These are phyloP conservation scores for Apistogramma diplotaenia DNA, from an alignment of 2,113 vertebrate genomes.

Conservation along the genomic window DNA sequence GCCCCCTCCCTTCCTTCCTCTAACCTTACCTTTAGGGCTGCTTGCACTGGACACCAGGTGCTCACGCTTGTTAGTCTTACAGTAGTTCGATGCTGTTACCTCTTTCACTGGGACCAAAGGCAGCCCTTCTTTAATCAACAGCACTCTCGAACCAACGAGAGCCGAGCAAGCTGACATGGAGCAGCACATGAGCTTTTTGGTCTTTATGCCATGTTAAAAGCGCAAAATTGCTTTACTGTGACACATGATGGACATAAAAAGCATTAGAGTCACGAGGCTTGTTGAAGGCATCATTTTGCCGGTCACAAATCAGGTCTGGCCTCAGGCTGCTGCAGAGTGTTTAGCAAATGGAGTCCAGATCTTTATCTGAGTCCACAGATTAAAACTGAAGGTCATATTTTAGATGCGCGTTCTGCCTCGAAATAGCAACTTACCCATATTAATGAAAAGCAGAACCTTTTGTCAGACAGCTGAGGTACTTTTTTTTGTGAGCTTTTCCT, in stretches of 20 bases:
- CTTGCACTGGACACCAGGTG: slow-evolving; percentile 51
- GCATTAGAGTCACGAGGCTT: slow-evolving; percentile 20
- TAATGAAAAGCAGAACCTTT: slow-evolving; percentile 38
- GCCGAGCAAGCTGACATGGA: slow-evolving; percentile 31
- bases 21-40: slow-evolving; percentile 41
- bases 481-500: slow-evolving; percentile 67
- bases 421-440: slow-evolving; percentile 10
- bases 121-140: slow-evolving; percentile 37
- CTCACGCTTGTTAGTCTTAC: slow-evolving; percentile 33
- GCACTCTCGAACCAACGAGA: slow-evolving; percentile 13
- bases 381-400: neutral
- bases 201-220: neutral
- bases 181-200: slow-evolving; percentile 31
- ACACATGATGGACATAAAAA: neutral
- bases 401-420: neutral
- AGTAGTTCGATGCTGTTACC: slow-evolving; percentile 34
- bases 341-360: slow-evolving; percentile 33
- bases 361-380: slow-evolving; percentile 39
- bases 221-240: neutral
- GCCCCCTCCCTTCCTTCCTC: slow-evolving; percentile 64
- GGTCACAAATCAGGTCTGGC: slow-evolving; percentile 27
- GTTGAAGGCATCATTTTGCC: neutral
- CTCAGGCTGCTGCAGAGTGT: slow-evolving; percentile 10
- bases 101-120: slow-evolving; percentile 39
- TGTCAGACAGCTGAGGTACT: slow-evolving; percentile 23